These are phyloP conservation scores for Azorinus chamasolen DNA, from an alignment of 2,888 invertebrate genomes.

Conservation along the genomic window DNA sequence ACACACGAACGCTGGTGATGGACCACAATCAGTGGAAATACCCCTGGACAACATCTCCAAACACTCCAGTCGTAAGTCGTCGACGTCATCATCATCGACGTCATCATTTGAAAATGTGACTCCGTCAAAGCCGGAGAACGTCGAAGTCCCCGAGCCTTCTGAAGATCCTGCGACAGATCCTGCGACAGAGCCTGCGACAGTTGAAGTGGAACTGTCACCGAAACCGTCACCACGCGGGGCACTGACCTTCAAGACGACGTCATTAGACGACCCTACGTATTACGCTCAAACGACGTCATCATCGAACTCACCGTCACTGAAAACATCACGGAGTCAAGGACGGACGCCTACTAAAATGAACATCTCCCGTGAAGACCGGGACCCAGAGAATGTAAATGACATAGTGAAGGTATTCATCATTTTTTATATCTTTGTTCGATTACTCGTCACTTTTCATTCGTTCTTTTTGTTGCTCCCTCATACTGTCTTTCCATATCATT, in stretches of 20 bases:
- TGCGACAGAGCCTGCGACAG: slow-evolving; percentile 2
- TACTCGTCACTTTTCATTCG: too few species aligned
- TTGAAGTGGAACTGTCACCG: slow-evolving; percentile 8
- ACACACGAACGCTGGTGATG: background rate
- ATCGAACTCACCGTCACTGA: slow-evolving; percentile 5
- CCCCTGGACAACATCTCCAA: slow-evolving; percentile 23
- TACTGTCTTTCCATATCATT: too few species aligned
- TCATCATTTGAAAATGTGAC: slow-evolving; percentile 59
- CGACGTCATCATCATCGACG: slow-evolving; percentile 57
- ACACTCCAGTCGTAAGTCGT: slow-evolving; percentile 29
- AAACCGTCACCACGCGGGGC: slow-evolving; percentile 13
- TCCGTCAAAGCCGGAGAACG: background rate
- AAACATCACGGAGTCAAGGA: slow-evolving; percentile 21
- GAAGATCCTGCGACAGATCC: slow-evolving; percentile 1
- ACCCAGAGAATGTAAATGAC: slow-evolving; percentile 90
- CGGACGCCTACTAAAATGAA: slow-evolving; percentile 22
- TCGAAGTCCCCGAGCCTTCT: background rate
- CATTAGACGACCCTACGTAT: slow-evolving; percentile 44
- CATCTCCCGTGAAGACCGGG: slow-evolving; percentile 85
- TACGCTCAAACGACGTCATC: slow-evolving; percentile 40
- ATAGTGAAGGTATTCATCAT: slow-evolving; percentile 89
- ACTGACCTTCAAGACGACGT: slow-evolving; percentile 49
- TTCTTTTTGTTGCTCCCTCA: too few species aligned
- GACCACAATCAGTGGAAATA: slow-evolving; percentile 38
- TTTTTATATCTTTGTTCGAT: slow-evolving; percentile 1